Base-by-base conservation (phyloP, 2,113 vertebrate genomes). In the Naja naja region DNA sequence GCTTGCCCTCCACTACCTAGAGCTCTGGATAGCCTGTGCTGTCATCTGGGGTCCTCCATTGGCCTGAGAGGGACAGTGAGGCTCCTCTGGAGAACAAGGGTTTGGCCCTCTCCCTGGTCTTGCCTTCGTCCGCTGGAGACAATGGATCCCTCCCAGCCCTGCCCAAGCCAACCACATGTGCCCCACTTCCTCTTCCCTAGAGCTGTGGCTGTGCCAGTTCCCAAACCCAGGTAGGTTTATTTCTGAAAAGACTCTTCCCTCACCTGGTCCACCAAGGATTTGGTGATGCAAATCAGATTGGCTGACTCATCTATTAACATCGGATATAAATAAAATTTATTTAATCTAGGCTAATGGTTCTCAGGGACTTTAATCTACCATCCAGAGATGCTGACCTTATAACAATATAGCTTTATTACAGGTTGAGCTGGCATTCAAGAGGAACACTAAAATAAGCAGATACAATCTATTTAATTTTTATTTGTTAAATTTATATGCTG, bases 141-240 rank as follows among this genome's bases (percentile, higher is more conserved):
- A 60, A 60, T 27, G 8, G 56, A 58, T 58, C 8, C 56, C 22
- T n/a, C 55, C 23, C 56, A 25, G 7, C 2, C 2, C 25, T 8
- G 0, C 58, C 8, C 9, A 0, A 23, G 58, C 1, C 1, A 1
- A 23, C 22, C 22, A 23, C 6, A 56, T 5, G 55, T 2, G 20
- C 14, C n/a, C n/a, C 34, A 81, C 34, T 81, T 81, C 74, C 18
- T 9, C 5, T 81, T 81, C n/a, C 34, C 6, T 39, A 16, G 69
- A 81, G 34, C 16, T 39, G 16, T 74, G n/a, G 64, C n/a, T 74
- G 16, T 22, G 69, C 6, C 34, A 39, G 16, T 22, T 1, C 18
- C 69, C 16, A 81, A 81, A 39, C 16, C 34, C 74, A 81, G 18
- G 18, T 81, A 22, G 16, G 74, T 81, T 39, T 81, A 81, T 81